These are phyloP conservation scores for Geotrupes spiniger DNA, from an alignment of 2,888 invertebrate species.

Conservation along the genomic window DNA sequence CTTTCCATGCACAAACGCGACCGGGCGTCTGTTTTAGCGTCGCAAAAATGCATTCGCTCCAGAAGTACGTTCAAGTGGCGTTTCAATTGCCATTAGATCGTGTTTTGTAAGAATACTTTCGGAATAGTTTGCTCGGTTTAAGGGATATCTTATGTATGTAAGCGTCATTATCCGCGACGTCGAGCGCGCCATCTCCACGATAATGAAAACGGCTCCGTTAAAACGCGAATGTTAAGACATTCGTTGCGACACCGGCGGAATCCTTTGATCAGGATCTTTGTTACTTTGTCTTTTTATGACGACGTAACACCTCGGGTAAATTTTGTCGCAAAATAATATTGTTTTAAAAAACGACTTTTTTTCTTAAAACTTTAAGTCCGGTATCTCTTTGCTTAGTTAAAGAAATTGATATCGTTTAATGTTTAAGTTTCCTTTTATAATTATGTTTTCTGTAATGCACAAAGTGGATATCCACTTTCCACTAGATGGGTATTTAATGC, in stretches of 20 bases:
- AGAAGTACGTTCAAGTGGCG: slow-evolving; percentile 2
- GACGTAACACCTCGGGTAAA: too few relatives aligned
- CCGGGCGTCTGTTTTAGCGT: not conserved
- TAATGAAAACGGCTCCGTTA: slow-evolving; percentile 17
- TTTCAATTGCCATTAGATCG: slow-evolving; percentile 5
- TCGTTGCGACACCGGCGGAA: slow-evolving; percentile 9
- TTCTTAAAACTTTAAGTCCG: too few relatives aligned
- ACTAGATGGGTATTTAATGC: too few relatives aligned
- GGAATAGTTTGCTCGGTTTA: slow-evolving; percentile 8
- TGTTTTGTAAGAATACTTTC: not conserved
- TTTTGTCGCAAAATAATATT: too few relatives aligned
- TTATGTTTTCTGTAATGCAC: too few relatives aligned
- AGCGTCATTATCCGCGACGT: slow-evolving; percentile 15
- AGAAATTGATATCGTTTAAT: too few relatives aligned
- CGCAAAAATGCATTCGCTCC: not conserved
- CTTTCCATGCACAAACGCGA: not conserved
- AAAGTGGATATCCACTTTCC: too few relatives aligned
- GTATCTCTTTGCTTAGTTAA: too few relatives aligned
- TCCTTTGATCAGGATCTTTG: slow-evolving; percentile 16
- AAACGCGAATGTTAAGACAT: slow-evolving; percentile 8
- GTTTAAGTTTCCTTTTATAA: too few relatives aligned
- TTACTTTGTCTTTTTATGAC: too few relatives aligned
- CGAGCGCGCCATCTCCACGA: slow-evolving; percentile 13
- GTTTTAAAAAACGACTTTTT: too few relatives aligned
- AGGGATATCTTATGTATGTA: slow-evolving; percentile 9